Conservation (phyloP, 1,140 invertebrate species). For the Drosophila serrata region DNA sequence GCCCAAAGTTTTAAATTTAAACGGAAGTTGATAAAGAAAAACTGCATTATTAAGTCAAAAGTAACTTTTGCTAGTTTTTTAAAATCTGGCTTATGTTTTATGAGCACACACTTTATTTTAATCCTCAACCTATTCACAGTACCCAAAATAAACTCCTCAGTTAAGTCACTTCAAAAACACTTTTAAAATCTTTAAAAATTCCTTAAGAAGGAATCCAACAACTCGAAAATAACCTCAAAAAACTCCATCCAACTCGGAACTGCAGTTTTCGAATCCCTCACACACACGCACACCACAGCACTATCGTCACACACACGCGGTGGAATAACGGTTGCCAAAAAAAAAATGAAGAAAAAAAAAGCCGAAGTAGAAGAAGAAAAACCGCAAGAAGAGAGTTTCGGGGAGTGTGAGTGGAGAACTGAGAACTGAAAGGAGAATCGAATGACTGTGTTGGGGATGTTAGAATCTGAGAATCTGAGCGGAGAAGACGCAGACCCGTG, state of each 20-base stretch:
- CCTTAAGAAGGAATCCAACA: not conserved
- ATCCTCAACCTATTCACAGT: not conserved
- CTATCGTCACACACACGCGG: constrained; percentile 24
- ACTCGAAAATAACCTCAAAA: constrained; percentile 10
- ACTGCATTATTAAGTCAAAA: not conserved
- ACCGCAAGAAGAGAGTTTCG: constrained; percentile 30
- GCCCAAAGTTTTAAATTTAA: no score
- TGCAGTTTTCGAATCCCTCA: constrained; percentile 24
- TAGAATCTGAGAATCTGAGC: constrained; percentile 30
- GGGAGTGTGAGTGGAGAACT: constrained; percentile 30
- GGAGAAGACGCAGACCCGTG: constrained; percentile 65
- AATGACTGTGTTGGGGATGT: constrained; percentile 25
- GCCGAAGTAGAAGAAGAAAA: not conserved
- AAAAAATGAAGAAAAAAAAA: constrained; percentile 7
- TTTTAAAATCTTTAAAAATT: not conserved
- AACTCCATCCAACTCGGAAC: not conserved
- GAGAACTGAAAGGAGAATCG: constrained; percentile 16
- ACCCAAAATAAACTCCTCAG: not conserved
- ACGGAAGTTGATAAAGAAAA: not conserved
- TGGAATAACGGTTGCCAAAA: constrained; percentile 34
- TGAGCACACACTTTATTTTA: not conserved
- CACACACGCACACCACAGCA: constrained; percentile 22
- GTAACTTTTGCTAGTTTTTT: not conserved
- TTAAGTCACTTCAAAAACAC: not conserved
- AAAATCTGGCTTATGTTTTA: not conserved